Evolutionary conservation across 2,797 vertebrate species (phyloP).

Genomic region (Poecilia gillii): DNA sequence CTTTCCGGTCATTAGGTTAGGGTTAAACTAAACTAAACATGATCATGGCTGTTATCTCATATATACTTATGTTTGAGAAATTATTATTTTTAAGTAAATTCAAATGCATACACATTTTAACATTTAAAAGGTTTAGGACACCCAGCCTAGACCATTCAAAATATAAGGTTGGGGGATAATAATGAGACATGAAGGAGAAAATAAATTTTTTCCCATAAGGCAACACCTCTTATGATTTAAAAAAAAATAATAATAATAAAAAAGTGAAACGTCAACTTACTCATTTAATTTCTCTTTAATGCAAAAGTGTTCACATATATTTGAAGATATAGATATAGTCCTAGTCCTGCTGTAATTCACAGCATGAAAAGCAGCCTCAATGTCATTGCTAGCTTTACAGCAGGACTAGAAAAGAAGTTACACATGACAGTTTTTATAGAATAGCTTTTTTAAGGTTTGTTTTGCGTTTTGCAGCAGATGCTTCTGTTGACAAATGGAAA

Average conservation of each 20-base stretch:
- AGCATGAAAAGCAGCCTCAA: background rate
- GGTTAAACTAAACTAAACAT: too few species aligned
- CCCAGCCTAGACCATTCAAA: background rate
- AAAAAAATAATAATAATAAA: too few species aligned
- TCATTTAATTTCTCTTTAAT: background rate
- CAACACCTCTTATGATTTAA: background rate
- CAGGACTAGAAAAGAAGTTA: background rate
- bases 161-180: background rate
- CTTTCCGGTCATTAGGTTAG: background rate
- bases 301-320: background rate
- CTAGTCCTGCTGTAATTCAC: background rate
- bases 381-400: background rate
- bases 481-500: constrained; percentile 54
- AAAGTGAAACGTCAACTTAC: background rate
- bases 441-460: background rate
- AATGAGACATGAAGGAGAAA: background rate
- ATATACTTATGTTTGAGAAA: too few species aligned
- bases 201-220: background rate
- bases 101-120: background rate
- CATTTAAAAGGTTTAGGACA: background rate
- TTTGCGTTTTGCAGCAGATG: constrained; percentile 8
- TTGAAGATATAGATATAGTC: background rate
- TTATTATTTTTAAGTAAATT: too few species aligned
- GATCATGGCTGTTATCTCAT: too few species aligned
- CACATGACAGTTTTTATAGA: background rate